Conservation (phyloP, 2,113 vertebrate genomes). For the Cinclus cinclus region DNA sequence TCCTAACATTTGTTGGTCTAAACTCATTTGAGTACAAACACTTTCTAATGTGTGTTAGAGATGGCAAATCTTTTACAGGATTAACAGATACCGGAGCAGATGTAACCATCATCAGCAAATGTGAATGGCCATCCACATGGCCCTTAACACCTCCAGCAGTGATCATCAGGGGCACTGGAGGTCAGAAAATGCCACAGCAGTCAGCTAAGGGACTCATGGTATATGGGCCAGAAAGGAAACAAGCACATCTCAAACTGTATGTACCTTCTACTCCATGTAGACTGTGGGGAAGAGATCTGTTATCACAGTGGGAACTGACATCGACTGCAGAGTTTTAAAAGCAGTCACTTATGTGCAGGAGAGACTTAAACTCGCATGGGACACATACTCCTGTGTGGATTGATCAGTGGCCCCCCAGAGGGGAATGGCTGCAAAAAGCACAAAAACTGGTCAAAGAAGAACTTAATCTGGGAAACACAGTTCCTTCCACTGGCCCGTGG, state of each 20-base stretch:
- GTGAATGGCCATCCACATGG: not conserved
- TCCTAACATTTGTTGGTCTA: not conserved
- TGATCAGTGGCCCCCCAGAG: not conserved
- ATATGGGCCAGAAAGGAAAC: not conserved
- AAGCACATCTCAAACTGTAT: accelerated
- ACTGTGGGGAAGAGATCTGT: not conserved
- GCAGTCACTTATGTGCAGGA: accelerated
- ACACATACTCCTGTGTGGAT: not conserved
- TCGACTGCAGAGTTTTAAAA: not conserved
- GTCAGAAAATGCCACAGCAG: not conserved
- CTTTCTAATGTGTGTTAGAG: not conserved
- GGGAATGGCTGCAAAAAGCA: not conserved
- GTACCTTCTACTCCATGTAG: not conserved
- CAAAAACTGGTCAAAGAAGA: not conserved
- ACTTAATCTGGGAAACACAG: not conserved
- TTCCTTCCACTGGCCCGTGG: not conserved
- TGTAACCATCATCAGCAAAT: not conserved
- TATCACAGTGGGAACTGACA: not conserved
- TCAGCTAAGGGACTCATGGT: accelerated
- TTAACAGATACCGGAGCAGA: not conserved
- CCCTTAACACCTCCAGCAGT: not conserved
- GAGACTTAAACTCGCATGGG: not conserved
- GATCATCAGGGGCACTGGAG: accelerated
- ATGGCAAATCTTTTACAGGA: not conserved
- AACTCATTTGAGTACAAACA: not conserved